Percentiles rank a stretch among this genome's conserved stretches.
These are phyloP conservation scores for Etheostoma nigrum DNA, from an alignment of 2,797 vertebrate genomes.

Conservation along the genomic window DNA sequence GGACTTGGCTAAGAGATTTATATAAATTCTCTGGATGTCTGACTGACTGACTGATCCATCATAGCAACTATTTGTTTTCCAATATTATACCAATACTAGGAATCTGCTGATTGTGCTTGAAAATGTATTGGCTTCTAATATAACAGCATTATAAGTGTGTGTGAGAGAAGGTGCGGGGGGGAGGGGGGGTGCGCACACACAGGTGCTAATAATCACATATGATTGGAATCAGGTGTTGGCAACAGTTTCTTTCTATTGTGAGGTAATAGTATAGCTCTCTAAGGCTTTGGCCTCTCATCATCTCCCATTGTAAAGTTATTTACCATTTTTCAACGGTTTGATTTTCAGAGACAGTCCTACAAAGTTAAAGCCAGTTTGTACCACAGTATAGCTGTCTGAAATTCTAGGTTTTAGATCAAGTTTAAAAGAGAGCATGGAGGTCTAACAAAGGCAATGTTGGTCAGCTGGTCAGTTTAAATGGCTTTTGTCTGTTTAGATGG, in stretches of 20 bases:
- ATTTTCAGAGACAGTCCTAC: conserved; percentile 23
- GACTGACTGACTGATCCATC: conserved; percentile 44
- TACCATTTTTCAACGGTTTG: conserved; percentile 59
- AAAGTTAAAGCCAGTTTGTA: conserved; percentile 41
- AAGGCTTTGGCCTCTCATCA: conserved; percentile 60
- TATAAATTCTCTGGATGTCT: conserved; percentile 47
- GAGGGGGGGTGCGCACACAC: conserved; percentile 41
- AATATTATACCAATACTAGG: conserved; percentile 11
- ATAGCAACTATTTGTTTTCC: conserved; percentile 33
- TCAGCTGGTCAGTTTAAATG: not conserved
- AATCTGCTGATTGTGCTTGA: conserved; percentile 56
- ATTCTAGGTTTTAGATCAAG: not conserved
- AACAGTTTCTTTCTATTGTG: conserved; percentile 62
- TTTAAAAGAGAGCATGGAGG: not conserved
- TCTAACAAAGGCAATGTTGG: not conserved
- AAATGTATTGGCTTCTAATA: conserved; percentile 45
- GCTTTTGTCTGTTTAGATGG: too few species aligned
- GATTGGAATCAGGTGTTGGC: conserved; percentile 82
- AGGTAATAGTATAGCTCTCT: conserved; percentile 63
- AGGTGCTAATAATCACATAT: conserved; percentile 82
- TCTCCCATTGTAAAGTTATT: conserved; percentile 60
- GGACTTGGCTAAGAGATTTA: conserved; percentile 33
- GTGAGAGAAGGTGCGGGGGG: not conserved
- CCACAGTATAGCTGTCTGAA: conserved; percentile 9
- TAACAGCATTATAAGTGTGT: conserved; percentile 7